phyloP scores from a whole-genome alignment of 1,140 invertebrate genomes.

The Cecropterus lyciades region DNA sequence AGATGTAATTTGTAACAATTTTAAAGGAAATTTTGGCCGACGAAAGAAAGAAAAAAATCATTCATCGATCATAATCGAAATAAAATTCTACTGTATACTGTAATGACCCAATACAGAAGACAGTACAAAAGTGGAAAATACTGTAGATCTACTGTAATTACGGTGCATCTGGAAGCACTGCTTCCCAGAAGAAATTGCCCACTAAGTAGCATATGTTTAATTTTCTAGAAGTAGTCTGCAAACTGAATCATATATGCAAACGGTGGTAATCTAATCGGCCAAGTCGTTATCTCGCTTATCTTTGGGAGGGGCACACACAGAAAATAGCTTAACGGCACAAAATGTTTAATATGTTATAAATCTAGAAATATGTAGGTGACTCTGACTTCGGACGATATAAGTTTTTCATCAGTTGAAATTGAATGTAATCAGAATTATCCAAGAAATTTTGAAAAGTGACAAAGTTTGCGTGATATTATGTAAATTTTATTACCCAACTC shows the following conservation, averaged over 20 bases:
- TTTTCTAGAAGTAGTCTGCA: constrained; percentile 2
- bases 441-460: constrained; percentile 1
- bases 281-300: constrained; percentile 28
- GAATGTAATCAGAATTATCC: neutral
- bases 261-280: constrained; percentile 32
- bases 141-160: too few relatives aligned
- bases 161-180: too few relatives aligned
- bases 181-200: neutral
- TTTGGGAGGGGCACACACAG: constrained; percentile 20
- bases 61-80: too few relatives aligned
- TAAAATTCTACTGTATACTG: too few relatives aligned
- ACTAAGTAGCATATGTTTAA: neutral
- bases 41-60: too few relatives aligned
- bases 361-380: neutral
- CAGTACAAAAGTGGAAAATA: too few relatives aligned
- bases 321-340: constrained; percentile 18
- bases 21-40: too few relatives aligned
- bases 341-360: neutral
- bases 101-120: too few relatives aligned
- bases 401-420: neutral
- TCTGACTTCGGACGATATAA: neutral
- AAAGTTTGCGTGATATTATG: neutral
- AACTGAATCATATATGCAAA: constrained; percentile 21
- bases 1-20: too few relatives aligned
- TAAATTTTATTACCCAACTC: neutral